phyloP scores from a whole-genome alignment of 2,888 invertebrate species.

The Nematopogon swammerdamellus region DNA sequence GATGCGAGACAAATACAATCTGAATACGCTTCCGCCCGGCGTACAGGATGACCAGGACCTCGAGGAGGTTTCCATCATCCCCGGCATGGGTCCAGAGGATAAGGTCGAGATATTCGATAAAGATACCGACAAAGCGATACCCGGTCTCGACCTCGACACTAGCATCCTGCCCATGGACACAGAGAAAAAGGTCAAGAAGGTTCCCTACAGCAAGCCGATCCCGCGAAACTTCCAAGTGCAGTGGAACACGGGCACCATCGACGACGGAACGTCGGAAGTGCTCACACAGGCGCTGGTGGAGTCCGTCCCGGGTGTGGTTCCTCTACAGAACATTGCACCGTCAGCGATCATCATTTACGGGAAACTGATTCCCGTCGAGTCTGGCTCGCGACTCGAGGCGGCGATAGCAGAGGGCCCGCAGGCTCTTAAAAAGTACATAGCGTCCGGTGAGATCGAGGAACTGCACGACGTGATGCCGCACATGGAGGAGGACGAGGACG shows the following conservation, averaged over 20 bases:
- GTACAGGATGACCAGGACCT: conserved; percentile 51
- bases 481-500: conserved; percentile 59
- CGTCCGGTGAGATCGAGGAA: conserved; percentile 79
- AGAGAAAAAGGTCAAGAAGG: conserved; percentile 74
- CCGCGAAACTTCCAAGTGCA: conserved; percentile 96
- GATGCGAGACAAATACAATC: conserved; percentile 97
- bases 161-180: conserved; percentile 63
- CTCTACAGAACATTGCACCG: conserved; percentile 72
- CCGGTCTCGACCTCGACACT: conserved; percentile 81
- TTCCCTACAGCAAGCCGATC: conserved; percentile 94
- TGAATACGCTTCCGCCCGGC: conserved; percentile 87
- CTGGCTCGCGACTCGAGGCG: conserved; percentile 72
- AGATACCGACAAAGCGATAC: conserved; percentile 65
- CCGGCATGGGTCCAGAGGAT: conserved; percentile 98
- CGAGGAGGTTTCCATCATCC: conserved; percentile 80
- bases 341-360: conserved; percentile 81
- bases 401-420: conserved; percentile 76
- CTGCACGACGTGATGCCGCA: conserved; percentile 74
- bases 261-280: conserved; percentile 56
- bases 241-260: conserved; percentile 79
- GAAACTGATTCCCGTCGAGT: conserved; percentile 75
- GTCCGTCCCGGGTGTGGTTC: conserved; percentile 76
- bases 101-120: conserved; percentile 73
- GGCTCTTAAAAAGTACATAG: conserved; percentile 72
- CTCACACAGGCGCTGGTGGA: conserved; percentile 69